phyloP scores from a whole-genome alignment of 1,140 invertebrate species.

The Pachyrhynchus sulphureomaculatus region DNA sequence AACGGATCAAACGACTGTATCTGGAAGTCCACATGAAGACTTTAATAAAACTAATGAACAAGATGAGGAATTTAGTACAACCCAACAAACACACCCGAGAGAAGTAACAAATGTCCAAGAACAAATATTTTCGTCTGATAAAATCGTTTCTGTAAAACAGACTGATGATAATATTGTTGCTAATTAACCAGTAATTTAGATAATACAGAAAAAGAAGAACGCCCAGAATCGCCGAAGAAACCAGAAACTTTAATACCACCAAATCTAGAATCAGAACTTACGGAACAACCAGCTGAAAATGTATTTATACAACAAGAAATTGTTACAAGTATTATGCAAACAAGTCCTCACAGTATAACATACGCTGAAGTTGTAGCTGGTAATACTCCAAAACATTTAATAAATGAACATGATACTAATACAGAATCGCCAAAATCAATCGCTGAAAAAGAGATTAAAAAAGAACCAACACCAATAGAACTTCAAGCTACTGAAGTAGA shows the following conservation, averaged over 20 bases:
- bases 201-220: slow-evolving; percentile 12
- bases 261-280: neutral
- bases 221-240: no score
- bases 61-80: no score
- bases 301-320: slow-evolving; percentile 8
- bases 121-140: no score
- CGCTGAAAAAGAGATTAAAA: neutral
- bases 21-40: no score
- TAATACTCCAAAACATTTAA: slow-evolving; percentile 4
- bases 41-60: no score
- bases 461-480: neutral
- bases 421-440: neutral
- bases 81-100: neutral
- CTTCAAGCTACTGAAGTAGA: neutral
- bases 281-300: neutral
- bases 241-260: no score
- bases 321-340: neutral
- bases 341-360: slow-evolving; percentile 8
- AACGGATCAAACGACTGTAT: neutral
- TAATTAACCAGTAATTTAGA: no score
- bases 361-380: slow-evolving; percentile 29
- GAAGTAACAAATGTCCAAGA: neutral
- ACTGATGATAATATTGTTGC: no score
- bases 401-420: slow-evolving; percentile 17
- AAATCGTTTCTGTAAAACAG: no score